phyloP scores from a whole-genome alignment of 2,888 invertebrate genomes.

The Andrena praecox region DNA sequence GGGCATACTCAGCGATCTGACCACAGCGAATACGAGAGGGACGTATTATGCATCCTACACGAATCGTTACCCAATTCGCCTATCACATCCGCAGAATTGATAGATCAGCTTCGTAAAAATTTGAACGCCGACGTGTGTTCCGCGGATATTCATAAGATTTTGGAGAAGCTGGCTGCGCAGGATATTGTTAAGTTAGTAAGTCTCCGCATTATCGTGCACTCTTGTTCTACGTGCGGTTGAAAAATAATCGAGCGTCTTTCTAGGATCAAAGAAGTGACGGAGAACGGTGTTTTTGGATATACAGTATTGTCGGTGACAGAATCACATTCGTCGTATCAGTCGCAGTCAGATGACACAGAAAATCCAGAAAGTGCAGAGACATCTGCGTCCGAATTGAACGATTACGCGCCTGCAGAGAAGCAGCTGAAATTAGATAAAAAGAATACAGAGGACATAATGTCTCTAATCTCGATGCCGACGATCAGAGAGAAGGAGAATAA shows the following conservation, averaged over 20 bases:
- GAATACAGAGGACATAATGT: constrained; percentile 87
- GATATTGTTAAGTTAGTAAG: constrained; percentile 87
- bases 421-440: constrained; percentile 80
- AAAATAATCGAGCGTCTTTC: constrained; percentile 11
- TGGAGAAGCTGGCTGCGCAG: constrained; percentile 93
- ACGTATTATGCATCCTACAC: constrained; percentile 89
- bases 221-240: not conserved
- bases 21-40: constrained; percentile 83
- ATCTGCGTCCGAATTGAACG: constrained; percentile 76
- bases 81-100: constrained; percentile 89
- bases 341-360: constrained; percentile 74
- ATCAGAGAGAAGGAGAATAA: constrained; percentile 98
- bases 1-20: constrained; percentile 76
- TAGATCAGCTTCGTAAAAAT: constrained; percentile 86
- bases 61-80: constrained; percentile 90
- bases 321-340: constrained; percentile 74
- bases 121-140: constrained; percentile 86
- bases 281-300: constrained; percentile 82
- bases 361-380: constrained; percentile 78
- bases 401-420: constrained; percentile 78
- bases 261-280: constrained; percentile 83
- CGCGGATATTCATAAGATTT: constrained; percentile 89
- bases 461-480: constrained; percentile 95
- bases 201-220: constrained; percentile 28
- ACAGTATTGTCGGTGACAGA: constrained; percentile 80